Evolutionary conservation across 2,797 vertebrate species (phyloP).

Genomic region (Carcharodon carcharias): DNA sequence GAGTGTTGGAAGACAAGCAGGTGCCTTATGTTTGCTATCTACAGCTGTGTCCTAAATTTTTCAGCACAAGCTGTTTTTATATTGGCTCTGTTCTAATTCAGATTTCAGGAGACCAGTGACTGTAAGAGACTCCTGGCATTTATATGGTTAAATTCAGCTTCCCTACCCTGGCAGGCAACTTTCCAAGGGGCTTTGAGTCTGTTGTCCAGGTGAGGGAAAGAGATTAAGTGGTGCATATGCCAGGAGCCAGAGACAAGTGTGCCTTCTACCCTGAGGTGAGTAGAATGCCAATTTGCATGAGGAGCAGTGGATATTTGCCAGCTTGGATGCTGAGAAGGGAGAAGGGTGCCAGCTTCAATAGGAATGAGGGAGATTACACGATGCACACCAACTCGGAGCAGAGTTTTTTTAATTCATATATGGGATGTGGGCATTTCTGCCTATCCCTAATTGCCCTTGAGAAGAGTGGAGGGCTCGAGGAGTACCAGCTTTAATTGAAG

Average conservation of each 20-base stretch:
- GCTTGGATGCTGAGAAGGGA: neutral
- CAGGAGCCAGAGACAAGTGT: neutral
- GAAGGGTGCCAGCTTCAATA: neutral
- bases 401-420: neutral
- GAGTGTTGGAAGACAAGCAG: neutral
- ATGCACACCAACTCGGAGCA: neutral
- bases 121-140: neutral
- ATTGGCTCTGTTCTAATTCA: neutral
- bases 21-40: neutral
- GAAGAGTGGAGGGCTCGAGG: neutral
- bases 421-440: too few relatives aligned
- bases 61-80: neutral
- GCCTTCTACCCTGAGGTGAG: neutral
- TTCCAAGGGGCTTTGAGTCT: conserved; percentile 1
- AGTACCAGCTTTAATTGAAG: neutral
- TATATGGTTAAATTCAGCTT: neutral
- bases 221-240: neutral
- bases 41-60: neutral
- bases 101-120: neutral
- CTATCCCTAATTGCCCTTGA: too few relatives aligned
- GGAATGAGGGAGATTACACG: neutral
- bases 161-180: neutral
- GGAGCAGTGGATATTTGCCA: neutral
- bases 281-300: neutral
- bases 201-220: neutral